Evolutionary conservation across 2,888 invertebrate species (phyloP).

Genomic region (Drosophila buzzatii): DNA sequence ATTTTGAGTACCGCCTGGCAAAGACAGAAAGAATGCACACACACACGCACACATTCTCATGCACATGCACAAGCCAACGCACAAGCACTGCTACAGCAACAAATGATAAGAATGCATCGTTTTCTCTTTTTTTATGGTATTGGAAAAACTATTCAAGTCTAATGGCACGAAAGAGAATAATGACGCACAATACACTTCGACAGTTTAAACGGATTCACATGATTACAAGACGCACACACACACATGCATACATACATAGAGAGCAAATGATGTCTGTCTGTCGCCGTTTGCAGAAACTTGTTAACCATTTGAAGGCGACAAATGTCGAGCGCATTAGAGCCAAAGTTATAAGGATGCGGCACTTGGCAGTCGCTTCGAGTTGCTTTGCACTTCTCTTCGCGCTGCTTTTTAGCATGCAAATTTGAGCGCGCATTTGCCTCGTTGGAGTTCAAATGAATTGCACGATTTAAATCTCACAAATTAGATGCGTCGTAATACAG

Average conservation of each 20-base stretch:
- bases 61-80: slow-evolving; percentile 1
- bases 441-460: slow-evolving; percentile 35
- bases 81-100: slow-evolving; percentile 27
- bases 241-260: slow-evolving; percentile 10
- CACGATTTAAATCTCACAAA: slow-evolving; percentile 31
- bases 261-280: slow-evolving; percentile 67
- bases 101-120: slow-evolving; percentile 59
- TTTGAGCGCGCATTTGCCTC: slow-evolving; percentile 17
- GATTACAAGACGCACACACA: slow-evolving; percentile 59
- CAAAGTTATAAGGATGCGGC: slow-evolving; percentile 47
- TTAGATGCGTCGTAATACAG: slow-evolving; percentile 8
- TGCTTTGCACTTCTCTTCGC: background rate
- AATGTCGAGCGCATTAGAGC: slow-evolving; percentile 65
- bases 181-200: slow-evolving; percentile 80
- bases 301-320: slow-evolving; percentile 77
- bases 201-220: slow-evolving; percentile 80
- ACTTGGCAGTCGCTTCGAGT: slow-evolving; percentile 44
- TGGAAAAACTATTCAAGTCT: slow-evolving; percentile 84
- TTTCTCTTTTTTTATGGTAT: slow-evolving; percentile 45
- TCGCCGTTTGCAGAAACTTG: slow-evolving; percentile 73
- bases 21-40: background rate
- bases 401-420: slow-evolving; percentile 6
- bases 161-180: slow-evolving; percentile 85
- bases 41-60: background rate
- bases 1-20: slow-evolving; percentile 9